These are phyloP conservation scores for Bellardia pandia DNA, from an alignment of 2,888 invertebrate genomes.

Conservation along the genomic window DNA sequence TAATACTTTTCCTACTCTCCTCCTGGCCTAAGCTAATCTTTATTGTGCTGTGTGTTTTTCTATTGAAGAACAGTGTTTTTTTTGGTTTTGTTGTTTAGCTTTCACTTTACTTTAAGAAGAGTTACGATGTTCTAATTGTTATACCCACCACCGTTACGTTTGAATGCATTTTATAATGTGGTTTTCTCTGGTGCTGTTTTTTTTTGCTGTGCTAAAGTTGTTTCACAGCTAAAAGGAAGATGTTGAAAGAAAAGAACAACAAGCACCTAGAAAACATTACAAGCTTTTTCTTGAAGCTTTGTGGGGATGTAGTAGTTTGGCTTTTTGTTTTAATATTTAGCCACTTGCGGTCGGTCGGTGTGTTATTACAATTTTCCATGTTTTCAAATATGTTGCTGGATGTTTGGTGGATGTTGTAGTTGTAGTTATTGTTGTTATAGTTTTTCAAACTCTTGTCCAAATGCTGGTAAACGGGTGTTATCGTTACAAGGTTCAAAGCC, in stretches of 20 bases:
- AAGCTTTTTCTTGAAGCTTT: slow-evolving; percentile 12
- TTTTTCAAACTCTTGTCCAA: slow-evolving; percentile 43
- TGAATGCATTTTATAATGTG: slow-evolving; percentile 62
- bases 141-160: slow-evolving; percentile 69
- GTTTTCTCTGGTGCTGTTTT: slow-evolving; percentile 4
- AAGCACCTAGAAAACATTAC: slow-evolving; percentile 4
- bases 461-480: slow-evolving; percentile 73
- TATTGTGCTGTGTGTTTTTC: not conserved
- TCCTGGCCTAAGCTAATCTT: slow-evolving; percentile 24
- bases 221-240: slow-evolving; percentile 11
- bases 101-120: slow-evolving; percentile 60
- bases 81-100: slow-evolving; percentile 35
- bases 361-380: slow-evolving; percentile 70
- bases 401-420: not conserved
- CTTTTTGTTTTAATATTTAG: slow-evolving; percentile 50
- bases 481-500: slow-evolving; percentile 66
- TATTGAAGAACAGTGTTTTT: not conserved
- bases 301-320: not conserved
- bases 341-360: slow-evolving; percentile 45
- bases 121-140: slow-evolving; percentile 71
- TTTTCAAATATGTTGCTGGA: slow-evolving; percentile 66
- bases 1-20: not conserved
- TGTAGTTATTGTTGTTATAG: slow-evolving; percentile 36
- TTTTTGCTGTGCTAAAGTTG: not conserved
- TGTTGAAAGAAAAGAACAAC: not conserved